A percentile compares a stretch with the other conserved stretches of the same genome.
These are phyloP conservation scores for Tridacna crocea DNA, from an alignment of 2,888 invertebrate species.

Conservation along the genomic window DNA sequence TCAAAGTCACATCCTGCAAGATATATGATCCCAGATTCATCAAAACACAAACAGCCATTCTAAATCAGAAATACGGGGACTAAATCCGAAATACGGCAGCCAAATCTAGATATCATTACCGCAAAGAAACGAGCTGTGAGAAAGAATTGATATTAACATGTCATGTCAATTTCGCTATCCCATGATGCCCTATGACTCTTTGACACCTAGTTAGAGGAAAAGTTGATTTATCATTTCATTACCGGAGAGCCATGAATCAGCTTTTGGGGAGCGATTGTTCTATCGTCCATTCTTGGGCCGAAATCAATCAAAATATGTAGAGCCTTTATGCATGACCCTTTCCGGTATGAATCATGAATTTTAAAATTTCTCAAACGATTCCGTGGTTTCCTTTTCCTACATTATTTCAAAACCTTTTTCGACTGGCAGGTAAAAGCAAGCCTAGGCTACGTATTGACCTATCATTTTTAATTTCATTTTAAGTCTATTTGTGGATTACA, in stretches of 20 bases:
- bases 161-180: constrained; percentile 23
- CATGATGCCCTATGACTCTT: constrained; percentile 24
- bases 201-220: constrained; percentile 26
- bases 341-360: constrained; percentile 18
- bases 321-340: not conserved
- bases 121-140: not conserved
- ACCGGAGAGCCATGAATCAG: constrained; percentile 21
- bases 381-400: not conserved
- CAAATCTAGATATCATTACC: not conserved
- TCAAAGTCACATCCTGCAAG: too few species aligned
- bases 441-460: too few species aligned
- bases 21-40: too few species aligned
- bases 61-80: too few species aligned
- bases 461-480: too few species aligned
- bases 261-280: constrained; percentile 2
- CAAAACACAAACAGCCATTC: too few species aligned
- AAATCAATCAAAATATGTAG: constrained; percentile 27
- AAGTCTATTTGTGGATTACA: too few species aligned
- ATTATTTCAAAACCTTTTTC: not conserved
- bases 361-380: not conserved
- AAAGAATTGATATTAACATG: constrained; percentile 9
- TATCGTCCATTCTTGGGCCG: not conserved
- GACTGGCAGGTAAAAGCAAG: too few species aligned
- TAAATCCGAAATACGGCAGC: too few species aligned
- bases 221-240: constrained; percentile 46